A percentile compares a stretch with the other conserved stretches of the same genome.
phyloP scores from a whole-genome alignment of 2,113 vertebrate species.

The Crotalus tigris region DNA sequence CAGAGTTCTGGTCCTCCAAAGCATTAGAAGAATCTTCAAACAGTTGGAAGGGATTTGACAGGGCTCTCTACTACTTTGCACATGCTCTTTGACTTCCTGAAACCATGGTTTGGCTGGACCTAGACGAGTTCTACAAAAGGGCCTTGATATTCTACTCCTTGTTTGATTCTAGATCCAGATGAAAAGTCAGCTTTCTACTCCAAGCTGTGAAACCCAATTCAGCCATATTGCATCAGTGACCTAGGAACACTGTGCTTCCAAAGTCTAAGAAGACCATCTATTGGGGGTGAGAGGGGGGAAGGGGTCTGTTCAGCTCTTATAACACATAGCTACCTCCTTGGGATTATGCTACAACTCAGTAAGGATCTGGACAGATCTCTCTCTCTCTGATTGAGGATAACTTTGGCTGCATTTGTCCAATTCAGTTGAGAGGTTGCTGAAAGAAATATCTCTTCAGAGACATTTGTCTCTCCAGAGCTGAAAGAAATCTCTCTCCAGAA shows the following conservation, averaged over 20 bases:
- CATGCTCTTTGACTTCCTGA: background rate
- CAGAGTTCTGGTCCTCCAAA: background rate
- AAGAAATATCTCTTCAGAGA: background rate
- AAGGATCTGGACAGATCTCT: background rate
- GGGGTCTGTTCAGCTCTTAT: background rate
- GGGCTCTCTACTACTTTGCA: background rate
- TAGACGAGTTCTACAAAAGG: background rate
- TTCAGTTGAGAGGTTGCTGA: background rate
- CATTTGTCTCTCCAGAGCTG: background rate
- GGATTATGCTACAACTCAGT: background rate
- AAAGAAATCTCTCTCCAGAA: background rate
- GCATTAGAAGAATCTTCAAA: background rate
- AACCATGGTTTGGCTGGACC: background rate
- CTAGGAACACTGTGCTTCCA: background rate
- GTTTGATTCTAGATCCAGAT: background rate
- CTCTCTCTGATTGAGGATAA: background rate
- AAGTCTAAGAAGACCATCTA: background rate
- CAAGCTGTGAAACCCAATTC: background rate
- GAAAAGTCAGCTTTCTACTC: background rate
- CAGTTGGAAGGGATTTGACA: background rate
- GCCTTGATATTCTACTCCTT: background rate
- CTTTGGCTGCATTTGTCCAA: background rate
- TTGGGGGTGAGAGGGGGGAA: no score
- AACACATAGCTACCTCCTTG: background rate
- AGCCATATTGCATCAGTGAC: background rate